Evolutionary conservation across 2,888 invertebrate species (phyloP), one percentile per base, ranked within the genome.

Genomic region (Napeogenes sylphis): DNA sequence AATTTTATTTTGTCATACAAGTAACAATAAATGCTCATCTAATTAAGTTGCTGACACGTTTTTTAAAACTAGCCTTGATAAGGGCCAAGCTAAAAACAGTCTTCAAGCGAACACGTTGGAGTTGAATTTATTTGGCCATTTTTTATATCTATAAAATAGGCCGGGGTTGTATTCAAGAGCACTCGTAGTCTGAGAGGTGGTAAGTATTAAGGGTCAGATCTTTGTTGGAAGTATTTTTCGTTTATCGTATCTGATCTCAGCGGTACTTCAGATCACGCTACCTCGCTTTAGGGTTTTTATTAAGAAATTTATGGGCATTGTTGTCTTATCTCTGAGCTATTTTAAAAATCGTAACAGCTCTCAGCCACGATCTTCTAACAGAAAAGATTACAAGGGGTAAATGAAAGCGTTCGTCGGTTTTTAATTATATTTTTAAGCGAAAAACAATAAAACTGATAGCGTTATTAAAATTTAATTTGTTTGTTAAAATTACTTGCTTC

Each of bases 41-140:
- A 67, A 65, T 66, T 68, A 68, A 67, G 64, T 59, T 63, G 69
- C 69, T 70, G 68, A 70, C 59, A 66, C 64, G 59, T 60, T 65
- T 68, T 67, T 69, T 63, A 57, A n/a, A 62, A 62, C 61, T 63
- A 63, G 60, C 63, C 63, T 63, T 60, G 58, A 57, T 32, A 21
- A 42, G 5, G 54, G 13, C 8, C 45, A 14, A 51, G 14, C 53
- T 6, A 68, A 67, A 65, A 58, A 47, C 51, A 51, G 58, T 55
- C 53, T 58, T 64, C 55, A 56, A 4, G 4, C n/a, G 4, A 10
- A 3, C 4, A 4, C 0, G 12, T 35, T 58, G 63, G 33, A 46
- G 58, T 61, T 56, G 32, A 60, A 68, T 67, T 38, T 64, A 35
- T 54, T 32, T 53, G 59, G 59, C 8, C 42, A 30, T 21, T 45